These are phyloP conservation scores for Myotis planiceps DNA, from an alignment of 2,797 vertebrate genomes.

Conservation along the genomic window DNA sequence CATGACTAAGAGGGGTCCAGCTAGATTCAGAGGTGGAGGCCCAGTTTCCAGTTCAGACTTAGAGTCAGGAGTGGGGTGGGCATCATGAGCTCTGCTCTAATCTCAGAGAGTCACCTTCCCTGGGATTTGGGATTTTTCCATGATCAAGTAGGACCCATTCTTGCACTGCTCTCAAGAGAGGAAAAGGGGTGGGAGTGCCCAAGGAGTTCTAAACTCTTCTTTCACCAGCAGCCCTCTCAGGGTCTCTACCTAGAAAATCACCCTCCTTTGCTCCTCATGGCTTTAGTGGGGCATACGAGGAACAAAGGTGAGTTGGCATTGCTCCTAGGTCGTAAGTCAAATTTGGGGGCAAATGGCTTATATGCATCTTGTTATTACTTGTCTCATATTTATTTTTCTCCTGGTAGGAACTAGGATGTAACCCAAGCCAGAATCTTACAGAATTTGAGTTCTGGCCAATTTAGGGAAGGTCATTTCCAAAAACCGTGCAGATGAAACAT, in stretches of 20 bases:
- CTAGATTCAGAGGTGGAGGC: not conserved
- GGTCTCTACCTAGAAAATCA: not conserved
- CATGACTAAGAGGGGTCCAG: not conserved
- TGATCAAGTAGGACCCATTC: not conserved
- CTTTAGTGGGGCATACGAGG: not conserved
- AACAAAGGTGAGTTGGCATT: not conserved
- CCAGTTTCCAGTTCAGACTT: not conserved
- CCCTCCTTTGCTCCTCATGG: not conserved
- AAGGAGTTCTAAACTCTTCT: not conserved
- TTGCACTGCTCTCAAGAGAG: not conserved
- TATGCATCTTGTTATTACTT: not conserved
- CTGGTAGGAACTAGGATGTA: not conserved
- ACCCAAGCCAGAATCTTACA: not conserved
- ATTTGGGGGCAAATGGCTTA: not conserved
- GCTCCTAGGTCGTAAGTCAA: slow-evolving; percentile 12
- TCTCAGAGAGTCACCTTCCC: not conserved
- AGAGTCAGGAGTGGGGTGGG: not conserved
- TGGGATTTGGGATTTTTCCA: slow-evolving; percentile 22
- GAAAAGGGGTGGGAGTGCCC: not conserved
- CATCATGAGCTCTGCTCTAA: not conserved
- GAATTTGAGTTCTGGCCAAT: slow-evolving; percentile 24
- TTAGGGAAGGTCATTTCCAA: not conserved
- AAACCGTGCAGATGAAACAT: not conserved
- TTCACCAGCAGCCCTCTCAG: not conserved
- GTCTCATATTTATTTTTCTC: slow-evolving; percentile 24